Evolutionary conservation across 1,140 invertebrate species (phyloP).

Genomic region (Bilobella aurantiaca): DNA sequence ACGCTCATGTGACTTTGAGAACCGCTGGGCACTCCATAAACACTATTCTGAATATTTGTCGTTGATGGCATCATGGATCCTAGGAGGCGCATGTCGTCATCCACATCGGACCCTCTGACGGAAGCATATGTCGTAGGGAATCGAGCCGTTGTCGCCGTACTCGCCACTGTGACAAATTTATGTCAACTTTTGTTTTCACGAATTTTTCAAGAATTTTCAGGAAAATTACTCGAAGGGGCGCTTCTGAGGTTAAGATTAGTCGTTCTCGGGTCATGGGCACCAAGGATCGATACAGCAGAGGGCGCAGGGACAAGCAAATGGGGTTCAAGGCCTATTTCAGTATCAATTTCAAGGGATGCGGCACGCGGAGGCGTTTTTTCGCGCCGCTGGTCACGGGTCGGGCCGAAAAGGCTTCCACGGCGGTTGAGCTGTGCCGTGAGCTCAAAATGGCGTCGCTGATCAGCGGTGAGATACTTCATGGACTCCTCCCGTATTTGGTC

Average conservation of each 20-base stretch:
- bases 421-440: background rate
- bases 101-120: background rate
- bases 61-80: background rate
- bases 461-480: background rate
- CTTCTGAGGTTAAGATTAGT: background rate
- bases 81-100: background rate
- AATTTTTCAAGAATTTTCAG: background rate
- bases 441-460: background rate
- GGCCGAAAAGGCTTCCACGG: background rate
- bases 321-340: background rate
- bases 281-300: background rate
- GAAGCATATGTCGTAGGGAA: constrained; percentile 7
- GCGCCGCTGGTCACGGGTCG: background rate
- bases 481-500: background rate
- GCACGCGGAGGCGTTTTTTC: background rate
- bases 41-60: background rate
- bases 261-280: background rate
- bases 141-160: background rate
- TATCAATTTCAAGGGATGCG: background rate
- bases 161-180: background rate
- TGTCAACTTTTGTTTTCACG: background rate
- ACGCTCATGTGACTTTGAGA: background rate
- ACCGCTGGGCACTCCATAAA: background rate
- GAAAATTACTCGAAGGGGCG: too few species aligned
- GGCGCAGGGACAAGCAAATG: background rate